Evolutionary conservation across 1,140 invertebrate genomes (phyloP).

Genomic region (Aradophagus sp.): DNA sequence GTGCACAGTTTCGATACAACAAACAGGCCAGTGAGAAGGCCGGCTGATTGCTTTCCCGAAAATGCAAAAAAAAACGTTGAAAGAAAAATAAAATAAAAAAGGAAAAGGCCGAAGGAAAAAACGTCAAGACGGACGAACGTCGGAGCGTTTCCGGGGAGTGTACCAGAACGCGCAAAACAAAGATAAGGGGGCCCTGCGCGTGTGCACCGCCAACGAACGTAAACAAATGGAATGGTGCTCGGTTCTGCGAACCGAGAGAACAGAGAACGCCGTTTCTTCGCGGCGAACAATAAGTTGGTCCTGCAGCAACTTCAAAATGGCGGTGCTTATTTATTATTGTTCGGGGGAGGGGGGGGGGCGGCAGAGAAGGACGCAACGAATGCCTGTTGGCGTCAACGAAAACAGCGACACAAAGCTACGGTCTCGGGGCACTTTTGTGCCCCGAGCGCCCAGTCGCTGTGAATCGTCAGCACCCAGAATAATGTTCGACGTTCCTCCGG

Average conservation of each 20-base stretch:
- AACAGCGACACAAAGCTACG: constrained; percentile 3
- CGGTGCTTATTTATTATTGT: constrained; percentile 75
- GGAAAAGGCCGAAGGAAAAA: no score
- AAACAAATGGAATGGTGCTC: constrained; percentile 37
- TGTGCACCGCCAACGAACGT: constrained; percentile 30
- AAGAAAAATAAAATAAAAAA: no score
- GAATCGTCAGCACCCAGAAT: no score
- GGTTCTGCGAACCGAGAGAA: constrained; percentile 34
- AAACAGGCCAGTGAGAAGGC: no score
- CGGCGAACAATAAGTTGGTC: constrained; percentile 72
- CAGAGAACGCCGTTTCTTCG: constrained; percentile 51
- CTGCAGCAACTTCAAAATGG: constrained; percentile 72
- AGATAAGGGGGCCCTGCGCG: constrained; percentile 22
- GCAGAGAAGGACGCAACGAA: no score
- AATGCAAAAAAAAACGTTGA: no score
- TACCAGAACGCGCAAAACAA: constrained; percentile 29
- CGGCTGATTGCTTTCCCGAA: no score
- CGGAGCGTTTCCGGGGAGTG: constrained; percentile 30
- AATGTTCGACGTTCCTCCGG: no score
- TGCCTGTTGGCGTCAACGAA: constrained; percentile 59
- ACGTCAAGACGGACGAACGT: no score
- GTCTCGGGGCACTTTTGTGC: not conserved
- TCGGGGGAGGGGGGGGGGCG: constrained; percentile 59
- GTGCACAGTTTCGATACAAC: no score
- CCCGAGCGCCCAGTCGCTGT: no score